Evolutionary conservation across 2,888 invertebrate species (phyloP).

Genomic region (Octonoba sinensis): DNA sequence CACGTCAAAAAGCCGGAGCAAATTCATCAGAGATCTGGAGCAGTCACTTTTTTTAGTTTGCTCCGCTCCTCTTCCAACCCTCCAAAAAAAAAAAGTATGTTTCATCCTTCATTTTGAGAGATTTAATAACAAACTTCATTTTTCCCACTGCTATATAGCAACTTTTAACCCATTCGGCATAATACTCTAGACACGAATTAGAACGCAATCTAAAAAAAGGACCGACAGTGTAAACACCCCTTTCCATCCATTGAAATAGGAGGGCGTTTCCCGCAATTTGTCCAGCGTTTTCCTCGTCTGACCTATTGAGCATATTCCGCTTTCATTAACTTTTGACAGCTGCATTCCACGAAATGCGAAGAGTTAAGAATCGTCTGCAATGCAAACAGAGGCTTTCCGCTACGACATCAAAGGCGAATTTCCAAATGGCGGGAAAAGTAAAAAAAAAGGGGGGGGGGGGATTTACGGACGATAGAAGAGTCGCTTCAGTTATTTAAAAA

Average conservation of each 20-base stretch:
- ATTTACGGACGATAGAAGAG: no score
- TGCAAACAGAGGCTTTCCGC: conserved; percentile 27
- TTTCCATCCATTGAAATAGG: neutral
- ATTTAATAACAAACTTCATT: no score
- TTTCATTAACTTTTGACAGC: conserved; percentile 33
- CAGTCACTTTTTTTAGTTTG: no score
- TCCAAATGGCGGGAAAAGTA: neutral
- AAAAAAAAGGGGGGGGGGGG: neutral
- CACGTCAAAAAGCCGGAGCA: no score
- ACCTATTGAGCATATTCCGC: conserved; percentile 23
- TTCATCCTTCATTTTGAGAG: no score
- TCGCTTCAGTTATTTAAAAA: no score
- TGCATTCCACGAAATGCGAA: conserved; percentile 36
- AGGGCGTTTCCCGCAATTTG: conserved; percentile 19
- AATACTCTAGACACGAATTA: neutral
- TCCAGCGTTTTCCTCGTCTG: conserved; percentile 31
- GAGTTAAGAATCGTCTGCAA: neutral
- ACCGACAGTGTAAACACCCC: neutral
- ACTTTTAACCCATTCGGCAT: conserved; percentile 12
- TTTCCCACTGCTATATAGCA: no score
- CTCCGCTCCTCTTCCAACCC: no score
- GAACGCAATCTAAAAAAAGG: no score
- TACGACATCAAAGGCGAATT: neutral
- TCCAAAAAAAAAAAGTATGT: no score
- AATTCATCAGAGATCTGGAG: no score